Percentiles rank a stretch among this genome's conserved stretches.
phyloP scores from a whole-genome alignment of 2,113 vertebrate species.

The Ia io region DNA sequence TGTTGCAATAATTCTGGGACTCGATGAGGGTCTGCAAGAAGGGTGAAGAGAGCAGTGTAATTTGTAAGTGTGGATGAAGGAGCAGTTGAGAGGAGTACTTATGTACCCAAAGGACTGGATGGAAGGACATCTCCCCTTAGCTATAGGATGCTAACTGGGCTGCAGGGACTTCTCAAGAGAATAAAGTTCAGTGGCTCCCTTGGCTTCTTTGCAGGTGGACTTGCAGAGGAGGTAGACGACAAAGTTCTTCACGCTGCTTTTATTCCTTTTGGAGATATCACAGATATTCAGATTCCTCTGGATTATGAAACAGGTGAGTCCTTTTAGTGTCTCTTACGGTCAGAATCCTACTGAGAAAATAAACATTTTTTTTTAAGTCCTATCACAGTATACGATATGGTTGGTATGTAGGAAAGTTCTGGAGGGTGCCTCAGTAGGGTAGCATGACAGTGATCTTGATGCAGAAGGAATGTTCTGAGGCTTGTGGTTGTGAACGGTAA shows the following conservation, averaged over 20 bases:
- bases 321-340: background rate
- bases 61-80: background rate
- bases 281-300: conserved; percentile 96
- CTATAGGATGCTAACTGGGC: background rate
- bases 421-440: background rate
- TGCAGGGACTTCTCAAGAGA: background rate
- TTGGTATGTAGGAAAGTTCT: background rate
- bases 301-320: conserved; percentile 96
- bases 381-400: background rate
- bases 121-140: background rate
- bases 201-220: conserved; percentile 85
- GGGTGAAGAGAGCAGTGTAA: background rate
- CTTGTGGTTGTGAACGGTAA: background rate
- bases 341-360: background rate
- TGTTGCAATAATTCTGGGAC: background rate
- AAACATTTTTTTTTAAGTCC: background rate
- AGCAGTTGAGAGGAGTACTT: background rate
- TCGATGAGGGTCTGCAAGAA: background rate
- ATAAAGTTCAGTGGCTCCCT: background rate
- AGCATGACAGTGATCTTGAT: background rate
- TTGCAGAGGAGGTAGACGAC: conserved; percentile 97
- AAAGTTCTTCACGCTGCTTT: conserved; percentile 96
- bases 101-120: background rate
- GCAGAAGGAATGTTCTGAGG: background rate
- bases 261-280: conserved; percentile 96